phyloP scores from a whole-genome alignment of 1,140 invertebrate species.

The Bilobella aurantiaca region DNA sequence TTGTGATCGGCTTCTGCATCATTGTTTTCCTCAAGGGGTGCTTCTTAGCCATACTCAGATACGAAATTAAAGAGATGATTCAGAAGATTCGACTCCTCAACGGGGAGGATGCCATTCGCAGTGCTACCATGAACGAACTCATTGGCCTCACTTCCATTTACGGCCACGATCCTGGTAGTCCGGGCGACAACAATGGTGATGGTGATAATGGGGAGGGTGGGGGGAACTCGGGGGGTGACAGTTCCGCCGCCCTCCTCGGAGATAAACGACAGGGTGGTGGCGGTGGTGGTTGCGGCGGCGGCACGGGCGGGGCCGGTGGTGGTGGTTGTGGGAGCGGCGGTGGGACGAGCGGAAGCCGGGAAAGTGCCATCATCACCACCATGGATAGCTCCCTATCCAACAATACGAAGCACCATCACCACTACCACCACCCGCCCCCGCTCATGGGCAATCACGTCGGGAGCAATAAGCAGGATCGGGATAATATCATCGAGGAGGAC shows the following conservation, averaged over 20 bases:
- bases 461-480: no score
- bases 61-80: constrained; percentile 50
- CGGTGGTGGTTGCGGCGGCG: background rate
- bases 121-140: constrained; percentile 31
- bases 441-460: no score
- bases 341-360: background rate
- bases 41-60: constrained; percentile 69
- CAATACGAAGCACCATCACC: no score
- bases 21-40: constrained; percentile 80
- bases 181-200: background rate
- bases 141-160: constrained; percentile 33
- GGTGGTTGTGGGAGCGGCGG: no score
- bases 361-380: no score
- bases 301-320: no score
- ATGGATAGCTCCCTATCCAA: no score
- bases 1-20: constrained; percentile 77
- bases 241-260: constrained; percentile 24
- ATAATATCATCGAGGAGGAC: no score
- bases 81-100: constrained; percentile 65
- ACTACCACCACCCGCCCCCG: no score
- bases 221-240: constrained; percentile 22
- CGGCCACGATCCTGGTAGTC: constrained; percentile 13
- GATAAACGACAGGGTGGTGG: no score
- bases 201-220: background rate
- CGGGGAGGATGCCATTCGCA: constrained; percentile 37